These are phyloP conservation scores for Anoura caudifer DNA, from an alignment of 2,113 vertebrate species.

Conservation along the genomic window DNA sequence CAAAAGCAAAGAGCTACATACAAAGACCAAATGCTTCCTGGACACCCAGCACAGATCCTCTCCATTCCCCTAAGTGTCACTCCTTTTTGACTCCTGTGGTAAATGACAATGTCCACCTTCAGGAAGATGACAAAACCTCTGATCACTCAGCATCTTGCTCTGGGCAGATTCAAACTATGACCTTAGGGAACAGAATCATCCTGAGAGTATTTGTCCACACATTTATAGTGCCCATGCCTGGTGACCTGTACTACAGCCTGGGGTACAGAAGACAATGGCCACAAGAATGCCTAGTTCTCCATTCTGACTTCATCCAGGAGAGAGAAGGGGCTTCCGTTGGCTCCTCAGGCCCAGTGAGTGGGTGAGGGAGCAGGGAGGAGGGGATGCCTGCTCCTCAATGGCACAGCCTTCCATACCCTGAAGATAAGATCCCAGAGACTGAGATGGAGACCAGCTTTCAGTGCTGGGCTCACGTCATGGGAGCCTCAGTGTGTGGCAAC, in stretches of 20 bases:
- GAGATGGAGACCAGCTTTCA: neutral
- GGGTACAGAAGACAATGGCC: rapidly evolving
- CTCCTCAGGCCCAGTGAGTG: neutral
- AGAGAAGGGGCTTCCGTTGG: neutral
- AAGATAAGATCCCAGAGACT: neutral
- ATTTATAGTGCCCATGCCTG: rapidly evolving
- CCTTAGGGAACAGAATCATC: neutral
- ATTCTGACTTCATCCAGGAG: neutral
- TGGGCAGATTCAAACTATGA: neutral
- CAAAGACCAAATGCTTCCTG: neutral
- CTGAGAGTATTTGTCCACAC: neutral
- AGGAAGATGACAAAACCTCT: neutral
- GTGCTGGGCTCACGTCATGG: neutral
- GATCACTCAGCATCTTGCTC: neutral
- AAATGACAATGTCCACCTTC: neutral
- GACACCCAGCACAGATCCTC: neutral
- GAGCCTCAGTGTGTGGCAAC: neutral
- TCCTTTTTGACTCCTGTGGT: neutral
- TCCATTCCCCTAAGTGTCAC: neutral
- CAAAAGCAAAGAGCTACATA: neutral
- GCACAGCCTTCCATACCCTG: neutral
- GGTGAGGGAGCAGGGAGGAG: neutral
- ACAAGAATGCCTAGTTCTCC: neutral
- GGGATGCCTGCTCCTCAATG: neutral
- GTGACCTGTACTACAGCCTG: neutral